phyloP scores from a whole-genome alignment of 2,113 vertebrate genomes.

The Tragelaphus scriptus region DNA sequence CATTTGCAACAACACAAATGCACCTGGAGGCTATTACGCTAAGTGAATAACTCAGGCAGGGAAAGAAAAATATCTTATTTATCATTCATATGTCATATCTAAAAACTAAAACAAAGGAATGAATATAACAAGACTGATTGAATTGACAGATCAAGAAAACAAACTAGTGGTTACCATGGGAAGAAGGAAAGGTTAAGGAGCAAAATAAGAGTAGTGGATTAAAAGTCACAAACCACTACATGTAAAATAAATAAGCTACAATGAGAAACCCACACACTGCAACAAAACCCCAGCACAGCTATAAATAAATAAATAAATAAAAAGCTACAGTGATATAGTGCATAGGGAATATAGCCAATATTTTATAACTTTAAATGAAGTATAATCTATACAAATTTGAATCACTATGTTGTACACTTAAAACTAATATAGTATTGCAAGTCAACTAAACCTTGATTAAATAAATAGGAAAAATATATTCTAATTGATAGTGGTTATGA shows the following conservation, averaged over 20 bases:
- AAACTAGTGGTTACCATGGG: background rate
- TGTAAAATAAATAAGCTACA: background rate
- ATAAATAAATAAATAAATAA: background rate
- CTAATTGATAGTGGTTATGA: background rate
- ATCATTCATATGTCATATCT: background rate
- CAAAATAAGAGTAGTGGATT: background rate
- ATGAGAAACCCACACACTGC: background rate
- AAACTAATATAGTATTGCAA: background rate
- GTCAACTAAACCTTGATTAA: background rate
- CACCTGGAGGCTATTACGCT: background rate
- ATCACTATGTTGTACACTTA: background rate
- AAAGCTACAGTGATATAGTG: background rate
- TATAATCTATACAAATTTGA: background rate
- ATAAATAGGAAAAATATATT: background rate
- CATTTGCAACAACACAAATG: background rate
- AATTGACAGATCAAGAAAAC: background rate
- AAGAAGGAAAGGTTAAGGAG: background rate
- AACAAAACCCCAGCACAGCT: background rate
- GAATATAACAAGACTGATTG: background rate
- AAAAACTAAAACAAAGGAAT: background rate
- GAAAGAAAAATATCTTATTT: background rate
- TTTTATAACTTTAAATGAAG: background rate
- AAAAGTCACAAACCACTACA: background rate
- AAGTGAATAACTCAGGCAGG: background rate
- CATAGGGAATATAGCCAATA: background rate